Evolutionary conservation across 2,797 vertebrate species (phyloP), one percentile per base, ranked within the genome.

Genomic region (Sorex maritimensis): DNA sequence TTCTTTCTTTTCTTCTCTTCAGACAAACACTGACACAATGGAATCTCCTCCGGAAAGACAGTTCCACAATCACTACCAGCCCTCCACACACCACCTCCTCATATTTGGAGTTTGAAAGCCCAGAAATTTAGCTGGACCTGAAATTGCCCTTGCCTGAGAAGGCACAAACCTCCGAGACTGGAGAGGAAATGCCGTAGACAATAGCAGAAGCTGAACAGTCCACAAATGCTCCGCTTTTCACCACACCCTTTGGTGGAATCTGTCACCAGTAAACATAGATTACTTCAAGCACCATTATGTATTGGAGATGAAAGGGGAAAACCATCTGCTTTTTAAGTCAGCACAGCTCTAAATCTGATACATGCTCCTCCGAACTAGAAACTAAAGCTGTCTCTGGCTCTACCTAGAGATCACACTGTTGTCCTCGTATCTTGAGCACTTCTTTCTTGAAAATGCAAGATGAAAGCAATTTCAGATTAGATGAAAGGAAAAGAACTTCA

Each of bases 101-200:
- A 88, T 71, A 61, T 79, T 52, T 38, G 55, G 46, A 95, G 68
- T 61, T 79, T 86, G 72, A 87, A 84, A 96, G 81, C 72, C 21
- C 86, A 97, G 91, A 95, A 81, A 72, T 90, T 38, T 73, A 92
- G 94, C 79, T 86, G 87, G 90, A 81, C 41, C 69, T 95, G 81
- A 89, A 88, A 84, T 19, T 63, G 88, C 23, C 85, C 85, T 81
- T n/a, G 91, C 85, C 89, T 95, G 94, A 86, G 94, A 96, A 97
- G 92, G 75, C 61, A 93, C 28, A 11, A 97, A 82, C 21, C 61
- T 67, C 90, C 28, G 19, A 96, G 30, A 86, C 93, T 95, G 81
- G 63, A 96, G 96, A 97, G 97, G 97, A 98, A 98, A 94, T 95
- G 63, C 75, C 86, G 84, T 26, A 97, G 97, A 98, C 97, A 96